Percentiles rank a stretch among this genome's conserved stretches.
Conservation (phyloP, 2,888 invertebrate genomes). For the Drosophila prolongata region DNA sequence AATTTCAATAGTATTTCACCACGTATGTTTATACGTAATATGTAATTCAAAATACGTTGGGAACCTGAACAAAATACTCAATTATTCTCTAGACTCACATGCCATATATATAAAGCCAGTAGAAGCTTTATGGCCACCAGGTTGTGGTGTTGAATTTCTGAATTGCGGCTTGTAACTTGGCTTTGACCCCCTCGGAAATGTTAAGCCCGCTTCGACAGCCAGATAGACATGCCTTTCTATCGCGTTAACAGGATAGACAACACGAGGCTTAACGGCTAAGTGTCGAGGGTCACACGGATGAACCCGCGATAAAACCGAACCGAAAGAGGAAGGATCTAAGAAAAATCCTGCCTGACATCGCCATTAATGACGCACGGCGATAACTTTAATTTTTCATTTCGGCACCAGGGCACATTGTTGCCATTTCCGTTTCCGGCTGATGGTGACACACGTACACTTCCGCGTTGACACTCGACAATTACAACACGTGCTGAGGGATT, state of each 20-base stretch:
- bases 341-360: slow-evolving; percentile 28
- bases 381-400: slow-evolving; percentile 71
- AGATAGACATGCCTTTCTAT: slow-evolving; percentile 24
- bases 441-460: slow-evolving; percentile 44
- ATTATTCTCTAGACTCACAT: neutral
- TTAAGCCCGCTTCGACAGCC: slow-evolving; percentile 26
- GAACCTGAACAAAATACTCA: too few relatives aligned
- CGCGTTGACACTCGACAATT: slow-evolving; percentile 67
- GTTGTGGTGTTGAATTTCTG: slow-evolving; percentile 17
- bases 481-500: slow-evolving; percentile 69
- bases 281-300: slow-evolving; percentile 29
- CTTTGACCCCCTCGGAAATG: slow-evolving; percentile 15
- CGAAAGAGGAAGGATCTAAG: slow-evolving; percentile 4
- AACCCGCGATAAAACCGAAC: slow-evolving; percentile 42
- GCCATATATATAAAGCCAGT: slow-evolving; percentile 1
- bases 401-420: slow-evolving; percentile 44
- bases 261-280: slow-evolving; percentile 17
- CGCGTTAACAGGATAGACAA: slow-evolving; percentile 26
- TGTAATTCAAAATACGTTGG: too few relatives aligned
- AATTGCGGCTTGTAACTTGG: slow-evolving; percentile 19
- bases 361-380: slow-evolving; percentile 61
- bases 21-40: too few relatives aligned
- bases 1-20: too few relatives aligned
- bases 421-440: slow-evolving; percentile 67
- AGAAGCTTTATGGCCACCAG: slow-evolving; percentile 12